Base-by-base conservation (phyloP, 2,797 vertebrate genomes). In the Hemitrygon akajei region DNA sequence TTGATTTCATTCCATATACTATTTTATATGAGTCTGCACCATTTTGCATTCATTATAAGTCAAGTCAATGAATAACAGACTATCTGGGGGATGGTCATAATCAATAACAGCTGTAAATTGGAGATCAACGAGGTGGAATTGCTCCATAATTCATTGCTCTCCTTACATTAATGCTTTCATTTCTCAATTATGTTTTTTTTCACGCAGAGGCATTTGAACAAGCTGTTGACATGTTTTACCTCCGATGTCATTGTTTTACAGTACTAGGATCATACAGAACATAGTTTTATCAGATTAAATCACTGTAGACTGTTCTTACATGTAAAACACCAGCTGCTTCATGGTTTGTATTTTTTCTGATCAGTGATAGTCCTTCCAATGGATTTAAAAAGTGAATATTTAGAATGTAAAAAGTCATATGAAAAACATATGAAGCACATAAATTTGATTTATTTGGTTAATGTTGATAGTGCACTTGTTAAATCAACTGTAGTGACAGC, bases 21-120 rank as follows among this genome's bases (percentile, higher is more conserved):
- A 7, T 56, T 87, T 66, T 63, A 34, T 34, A 87, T 14, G 84
- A 63, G 27, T 58, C 56, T 63, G 58, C 7, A n/a, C 30, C 58
- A 63, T 87, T 20, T 7, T 87, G 30, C 34, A 87, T 30, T 66
- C 14, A 20, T 66, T 58, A n/a, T 63, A 34, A 63, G 84, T 63
- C 60, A 87, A 87, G 84, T 7, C n/a, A 87, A 87, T 34, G n/a
- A 66, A 87, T 87, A 84, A 60, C 58, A 63, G 7, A 66, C n/a
- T 20, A 14, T 34, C 84, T 87, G 84, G 30, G 58, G 30, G 81
- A 87, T 14, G n/a, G 84, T n/a, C 84, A 87, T 66, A 60, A 87
- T 87, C 84, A 66, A 87, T 87, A 87, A 66, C 18, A 58, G 58
- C 63, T 87, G 58, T 63, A 87, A 87, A 87, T 87, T 87, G 84